phyloP scores from a whole-genome alignment of 1,140 invertebrate species.

The Asbolus verrucosus region DNA sequence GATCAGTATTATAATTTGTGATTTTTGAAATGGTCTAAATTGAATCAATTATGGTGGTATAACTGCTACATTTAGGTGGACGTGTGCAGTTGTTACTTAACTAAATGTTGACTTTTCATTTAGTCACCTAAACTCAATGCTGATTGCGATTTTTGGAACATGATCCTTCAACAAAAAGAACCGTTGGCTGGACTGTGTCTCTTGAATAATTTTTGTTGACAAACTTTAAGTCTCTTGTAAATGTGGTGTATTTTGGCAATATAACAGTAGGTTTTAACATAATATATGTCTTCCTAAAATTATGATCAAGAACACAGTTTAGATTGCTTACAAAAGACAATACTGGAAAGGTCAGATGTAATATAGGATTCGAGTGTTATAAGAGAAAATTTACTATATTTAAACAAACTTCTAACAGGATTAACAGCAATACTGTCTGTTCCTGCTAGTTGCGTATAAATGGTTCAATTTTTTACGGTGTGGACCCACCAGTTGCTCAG shows the following conservation, averaged over 20 bases:
- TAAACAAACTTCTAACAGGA: background rate
- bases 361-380: constrained; percentile 28
- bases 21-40: constrained; percentile 32
- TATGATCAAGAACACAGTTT: constrained; percentile 50
- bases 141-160: constrained; percentile 30
- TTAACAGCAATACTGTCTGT: background rate
- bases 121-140: background rate
- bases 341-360: constrained; percentile 34
- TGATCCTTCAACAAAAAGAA: constrained; percentile 32
- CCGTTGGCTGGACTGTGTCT: constrained; percentile 47
- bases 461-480: constrained; percentile 45
- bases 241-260: constrained; percentile 45
- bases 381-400: background rate
- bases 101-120: background rate
- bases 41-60: constrained; percentile 23
- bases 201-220: constrained; percentile 48
- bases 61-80: constrained; percentile 29
- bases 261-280: constrained; percentile 27
- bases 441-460: constrained; percentile 17
- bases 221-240: constrained; percentile 41
- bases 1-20: background rate
- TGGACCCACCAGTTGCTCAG: constrained; percentile 57
- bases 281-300: constrained; percentile 49
- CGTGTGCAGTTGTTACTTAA: constrained; percentile 11
- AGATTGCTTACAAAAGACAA: constrained; percentile 46